A percentile compares a stretch with the other conserved stretches of the same genome.
phyloP scores from a whole-genome alignment of 2,888 invertebrate genomes.

The Hybos culiciformis region DNA sequence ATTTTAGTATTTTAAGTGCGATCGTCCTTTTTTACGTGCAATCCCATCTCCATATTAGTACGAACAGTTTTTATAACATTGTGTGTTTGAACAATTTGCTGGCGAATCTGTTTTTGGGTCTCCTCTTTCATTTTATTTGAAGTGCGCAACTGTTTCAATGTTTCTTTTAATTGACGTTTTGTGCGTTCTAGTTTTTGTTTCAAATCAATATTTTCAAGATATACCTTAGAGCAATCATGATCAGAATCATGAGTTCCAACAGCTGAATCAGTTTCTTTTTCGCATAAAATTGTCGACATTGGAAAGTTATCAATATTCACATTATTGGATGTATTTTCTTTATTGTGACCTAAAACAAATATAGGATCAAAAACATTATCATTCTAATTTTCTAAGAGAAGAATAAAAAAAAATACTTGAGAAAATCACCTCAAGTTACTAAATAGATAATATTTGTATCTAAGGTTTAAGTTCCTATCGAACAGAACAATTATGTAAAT shows the following conservation, averaged over 20 bases:
- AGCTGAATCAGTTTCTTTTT: not conserved
- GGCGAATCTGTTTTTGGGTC: slow-evolving; percentile 70
- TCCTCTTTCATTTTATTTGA: slow-evolving; percentile 69
- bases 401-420: too few species aligned
- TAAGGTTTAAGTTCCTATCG: too few species aligned
- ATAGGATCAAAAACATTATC: not conserved
- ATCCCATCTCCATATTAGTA: slow-evolving; percentile 50
- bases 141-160: slow-evolving; percentile 56
- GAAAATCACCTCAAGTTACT: too few species aligned
- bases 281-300: not conserved
- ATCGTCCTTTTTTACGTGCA: slow-evolving; percentile 9
- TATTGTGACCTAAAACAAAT: not conserved
- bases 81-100: slow-evolving; percentile 66
- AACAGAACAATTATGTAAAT: too few species aligned
- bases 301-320: not conserved
- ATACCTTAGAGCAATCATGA: slow-evolving; percentile 38
- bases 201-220: slow-evolving; percentile 54
- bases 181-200: slow-evolving; percentile 57
- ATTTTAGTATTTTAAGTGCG: too few species aligned
- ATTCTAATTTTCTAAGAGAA: too few species aligned
- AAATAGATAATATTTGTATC: too few species aligned
- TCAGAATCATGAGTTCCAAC: not conserved
- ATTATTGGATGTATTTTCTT: not conserved
- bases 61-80: slow-evolving; percentile 61
- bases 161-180: slow-evolving; percentile 61